A percentile compares a stretch with the other conserved stretches of the same genome.
These are phyloP conservation scores for Gallinago jamesoni DNA, from an alignment of 2,113 vertebrate species.

Conservation along the genomic window DNA sequence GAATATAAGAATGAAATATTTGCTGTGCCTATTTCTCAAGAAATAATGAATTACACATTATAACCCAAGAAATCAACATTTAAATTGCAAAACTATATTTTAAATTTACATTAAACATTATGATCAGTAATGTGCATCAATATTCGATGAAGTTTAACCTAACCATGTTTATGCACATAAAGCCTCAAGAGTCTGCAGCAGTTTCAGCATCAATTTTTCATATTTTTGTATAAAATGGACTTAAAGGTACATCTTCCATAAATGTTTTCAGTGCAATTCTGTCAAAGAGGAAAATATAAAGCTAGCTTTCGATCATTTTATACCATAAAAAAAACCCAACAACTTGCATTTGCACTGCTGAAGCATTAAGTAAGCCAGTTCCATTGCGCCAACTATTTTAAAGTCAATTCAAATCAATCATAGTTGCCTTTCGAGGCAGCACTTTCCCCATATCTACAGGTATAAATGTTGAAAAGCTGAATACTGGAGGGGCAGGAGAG, in stretches of 20 bases:
- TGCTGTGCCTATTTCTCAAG: constrained; percentile 72
- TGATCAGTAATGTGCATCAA: constrained; percentile 64
- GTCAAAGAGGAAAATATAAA: constrained; percentile 77
- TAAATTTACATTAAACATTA: constrained; percentile 70
- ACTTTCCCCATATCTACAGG: not conserved
- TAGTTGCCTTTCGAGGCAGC: constrained; percentile 14
- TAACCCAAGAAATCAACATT: constrained; percentile 69
- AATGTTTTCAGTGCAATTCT: constrained; percentile 76
- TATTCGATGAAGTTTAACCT: constrained; percentile 61
- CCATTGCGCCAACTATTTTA: constrained; percentile 6
- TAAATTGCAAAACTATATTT: constrained; percentile 68
- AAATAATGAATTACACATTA: constrained; percentile 71
- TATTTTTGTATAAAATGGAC: constrained; percentile 76
- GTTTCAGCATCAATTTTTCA: constrained; percentile 61
- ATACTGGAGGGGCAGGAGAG: constrained; percentile 6
- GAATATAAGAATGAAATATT: constrained; percentile 65
- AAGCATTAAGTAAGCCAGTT: constrained; percentile 48
- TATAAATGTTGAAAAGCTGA: constrained; percentile 51
- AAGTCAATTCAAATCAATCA: constrained; percentile 26
- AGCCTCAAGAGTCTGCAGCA: constrained; percentile 66
- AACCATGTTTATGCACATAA: constrained; percentile 74
- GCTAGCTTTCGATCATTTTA: constrained; percentile 67
- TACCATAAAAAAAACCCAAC: constrained; percentile 29
- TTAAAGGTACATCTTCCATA: constrained; percentile 73
- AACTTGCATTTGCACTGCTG: constrained; percentile 68